Conservation (phyloP, 2,888 invertebrate genomes). For the Drosophila kuntzei region DNA sequence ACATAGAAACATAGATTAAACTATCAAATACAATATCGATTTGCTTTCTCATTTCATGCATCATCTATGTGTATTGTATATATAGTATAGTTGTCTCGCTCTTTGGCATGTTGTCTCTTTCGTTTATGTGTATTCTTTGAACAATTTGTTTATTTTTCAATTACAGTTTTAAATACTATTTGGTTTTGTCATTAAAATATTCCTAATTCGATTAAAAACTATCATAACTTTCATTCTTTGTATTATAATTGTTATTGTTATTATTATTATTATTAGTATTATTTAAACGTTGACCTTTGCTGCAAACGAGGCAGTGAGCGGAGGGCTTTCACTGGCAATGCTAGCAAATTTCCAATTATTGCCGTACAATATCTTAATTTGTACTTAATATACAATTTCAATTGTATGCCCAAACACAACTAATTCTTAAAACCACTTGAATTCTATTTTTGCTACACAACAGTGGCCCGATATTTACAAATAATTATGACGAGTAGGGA, state of each 20-base stretch:
- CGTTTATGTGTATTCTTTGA: slow-evolving; percentile 32
- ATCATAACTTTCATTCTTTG: slow-evolving; percentile 40
- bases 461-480: slow-evolving; percentile 19
- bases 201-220: slow-evolving; percentile 44
- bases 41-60: slow-evolving; percentile 7
- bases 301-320: slow-evolving; percentile 46
- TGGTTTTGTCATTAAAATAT: slow-evolving; percentile 26
- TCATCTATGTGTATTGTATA: neutral
- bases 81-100: slow-evolving; percentile 22
- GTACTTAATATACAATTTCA: slow-evolving; percentile 18
- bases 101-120: slow-evolving; percentile 43
- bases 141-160: slow-evolving; percentile 24
- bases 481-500: slow-evolving; percentile 14
- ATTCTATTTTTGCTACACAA: slow-evolving; percentile 9
- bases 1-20: neutral
- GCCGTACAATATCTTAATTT: slow-evolving; percentile 9
- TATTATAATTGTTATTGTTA: slow-evolving; percentile 18
- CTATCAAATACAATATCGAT: slow-evolving; percentile 2
- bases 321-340: slow-evolving; percentile 47
- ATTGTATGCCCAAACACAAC: slow-evolving; percentile 20
- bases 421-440: slow-evolving; percentile 11
- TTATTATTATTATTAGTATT: slow-evolving; percentile 7
- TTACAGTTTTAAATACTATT: slow-evolving; percentile 25
- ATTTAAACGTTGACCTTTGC: slow-evolving; percentile 43
- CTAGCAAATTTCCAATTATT: slow-evolving; percentile 14